These are phyloP conservation scores for Cassiopea andromeda DNA, from an alignment of 30 jellyfish, hydroid and myxozoan genomes.

Conservation along the genomic window DNA sequence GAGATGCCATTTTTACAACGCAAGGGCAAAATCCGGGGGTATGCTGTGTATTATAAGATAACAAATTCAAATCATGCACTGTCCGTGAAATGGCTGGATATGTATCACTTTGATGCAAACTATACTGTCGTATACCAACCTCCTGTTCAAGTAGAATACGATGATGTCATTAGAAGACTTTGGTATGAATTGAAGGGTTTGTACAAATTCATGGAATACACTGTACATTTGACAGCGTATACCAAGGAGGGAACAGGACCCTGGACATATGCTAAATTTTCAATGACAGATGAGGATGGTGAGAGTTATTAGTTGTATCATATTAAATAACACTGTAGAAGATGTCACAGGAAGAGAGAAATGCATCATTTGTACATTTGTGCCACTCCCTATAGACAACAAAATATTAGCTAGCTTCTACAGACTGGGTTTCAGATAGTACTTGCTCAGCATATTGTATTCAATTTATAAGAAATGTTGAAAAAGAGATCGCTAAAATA, in stretches of 20 bases:
- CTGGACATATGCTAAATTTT: slow-evolving; percentile 61
- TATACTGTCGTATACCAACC: slow-evolving; percentile 62
- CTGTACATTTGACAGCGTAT: slow-evolving; percentile 54
- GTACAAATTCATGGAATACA: slow-evolving; percentile 57
- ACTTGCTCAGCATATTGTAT: too few relatives aligned
- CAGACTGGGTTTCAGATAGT: too few relatives aligned
- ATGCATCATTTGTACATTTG: too few relatives aligned
- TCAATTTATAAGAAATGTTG: too few relatives aligned
- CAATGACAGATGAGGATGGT: slow-evolving; percentile 79
- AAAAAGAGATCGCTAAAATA: too few relatives aligned
- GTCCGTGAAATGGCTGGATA: slow-evolving; percentile 64
- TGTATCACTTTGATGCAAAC: slow-evolving; percentile 51
- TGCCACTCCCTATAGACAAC: too few relatives aligned
- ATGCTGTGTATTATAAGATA: slow-evolving; percentile 52
- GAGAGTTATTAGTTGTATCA: too few relatives aligned
- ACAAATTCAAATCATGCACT: slow-evolving; percentile 52
- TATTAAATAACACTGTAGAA: too few relatives aligned
- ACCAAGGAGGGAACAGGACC: slow-evolving; percentile 65
- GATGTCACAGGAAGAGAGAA: too few relatives aligned
- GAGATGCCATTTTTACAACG: slow-evolving; percentile 57
- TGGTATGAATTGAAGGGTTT: slow-evolving; percentile 58
- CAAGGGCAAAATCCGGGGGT: slow-evolving; percentile 66
- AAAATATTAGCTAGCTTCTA: too few relatives aligned
- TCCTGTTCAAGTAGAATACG: slow-evolving; percentile 54
- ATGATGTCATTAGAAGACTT: slow-evolving; percentile 57